These are phyloP conservation scores for Subacronicta megacephala DNA, from an alignment of 2,888 invertebrate genomes.

Conservation along the genomic window DNA sequence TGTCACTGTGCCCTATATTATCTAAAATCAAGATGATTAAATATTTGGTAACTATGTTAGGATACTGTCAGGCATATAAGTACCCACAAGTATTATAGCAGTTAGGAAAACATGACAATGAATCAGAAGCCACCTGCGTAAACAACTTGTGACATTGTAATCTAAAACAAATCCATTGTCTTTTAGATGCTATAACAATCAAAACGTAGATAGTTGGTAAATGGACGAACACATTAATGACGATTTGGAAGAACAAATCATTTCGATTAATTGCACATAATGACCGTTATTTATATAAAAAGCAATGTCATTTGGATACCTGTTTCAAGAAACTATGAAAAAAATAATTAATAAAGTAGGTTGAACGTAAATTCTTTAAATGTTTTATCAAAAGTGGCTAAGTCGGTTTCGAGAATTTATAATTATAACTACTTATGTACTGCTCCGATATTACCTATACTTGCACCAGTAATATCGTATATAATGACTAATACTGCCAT, in stretches of 20 bases:
- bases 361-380: background rate
- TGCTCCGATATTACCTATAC: too few species aligned
- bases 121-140: slow-evolving; percentile 36
- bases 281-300: too few species aligned
- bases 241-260: slow-evolving; percentile 5
- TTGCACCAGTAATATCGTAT: too few species aligned
- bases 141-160: slow-evolving; percentile 30
- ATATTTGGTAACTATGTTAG: background rate
- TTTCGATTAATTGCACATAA: slow-evolving; percentile 13
- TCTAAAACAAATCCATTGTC: slow-evolving; percentile 45
- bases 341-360: too few species aligned
- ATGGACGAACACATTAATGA: slow-evolving; percentile 24
- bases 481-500: too few species aligned
- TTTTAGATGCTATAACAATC: slow-evolving; percentile 15
- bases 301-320: slow-evolving; percentile 11
- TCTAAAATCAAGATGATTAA: too few species aligned
- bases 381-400: too few species aligned
- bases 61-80: background rate
- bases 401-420: too few species aligned
- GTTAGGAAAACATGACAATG: background rate
- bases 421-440: too few species aligned
- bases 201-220: slow-evolving; percentile 16
- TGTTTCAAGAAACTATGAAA: too few species aligned
- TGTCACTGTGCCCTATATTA: too few species aligned
- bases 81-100: too few species aligned